A percentile compares a stretch with the other conserved stretches of the same genome.
Conservation (phyloP, 2,888 invertebrate species). For the Polydrusus cervinus region DNA sequence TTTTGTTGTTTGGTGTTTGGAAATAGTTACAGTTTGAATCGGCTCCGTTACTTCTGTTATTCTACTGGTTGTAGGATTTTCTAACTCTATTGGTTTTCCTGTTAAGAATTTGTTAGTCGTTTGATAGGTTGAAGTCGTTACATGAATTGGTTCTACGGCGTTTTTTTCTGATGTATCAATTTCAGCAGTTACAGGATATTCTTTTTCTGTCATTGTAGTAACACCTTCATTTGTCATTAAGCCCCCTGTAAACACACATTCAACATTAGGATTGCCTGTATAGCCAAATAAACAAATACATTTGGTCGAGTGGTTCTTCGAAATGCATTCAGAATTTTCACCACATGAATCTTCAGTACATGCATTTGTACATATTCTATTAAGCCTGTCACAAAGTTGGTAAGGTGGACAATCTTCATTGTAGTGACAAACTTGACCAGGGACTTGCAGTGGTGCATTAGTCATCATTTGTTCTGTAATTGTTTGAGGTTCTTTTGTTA, state of each 20-base stretch:
- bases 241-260: constrained; percentile 8
- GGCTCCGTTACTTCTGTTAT: neutral
- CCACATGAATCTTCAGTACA: constrained; percentile 87
- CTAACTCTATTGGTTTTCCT: neutral
- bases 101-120: neutral
- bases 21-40: neutral
- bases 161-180: no score
- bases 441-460: neutral
- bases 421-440: constrained; percentile 81
- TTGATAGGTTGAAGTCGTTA: neutral
- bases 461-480: neutral
- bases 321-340: constrained; percentile 85
- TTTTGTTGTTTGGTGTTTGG: neutral
- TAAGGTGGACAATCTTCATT: constrained; percentile 92
- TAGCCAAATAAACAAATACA: constrained; percentile 82
- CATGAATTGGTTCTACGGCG: neutral
- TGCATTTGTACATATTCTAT: constrained; percentile 87
- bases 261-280: constrained; percentile 24
- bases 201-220: neutral
- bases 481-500: neutral
- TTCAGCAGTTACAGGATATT: neutral
- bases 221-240: neutral
- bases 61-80: neutral
- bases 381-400: constrained; percentile 87
- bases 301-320: constrained; percentile 82